A percentile compares a stretch with the other conserved stretches of the same genome.
phyloP scores from a whole-genome alignment of 2,113 vertebrate genomes.

The Paedocypris sp. region DNA sequence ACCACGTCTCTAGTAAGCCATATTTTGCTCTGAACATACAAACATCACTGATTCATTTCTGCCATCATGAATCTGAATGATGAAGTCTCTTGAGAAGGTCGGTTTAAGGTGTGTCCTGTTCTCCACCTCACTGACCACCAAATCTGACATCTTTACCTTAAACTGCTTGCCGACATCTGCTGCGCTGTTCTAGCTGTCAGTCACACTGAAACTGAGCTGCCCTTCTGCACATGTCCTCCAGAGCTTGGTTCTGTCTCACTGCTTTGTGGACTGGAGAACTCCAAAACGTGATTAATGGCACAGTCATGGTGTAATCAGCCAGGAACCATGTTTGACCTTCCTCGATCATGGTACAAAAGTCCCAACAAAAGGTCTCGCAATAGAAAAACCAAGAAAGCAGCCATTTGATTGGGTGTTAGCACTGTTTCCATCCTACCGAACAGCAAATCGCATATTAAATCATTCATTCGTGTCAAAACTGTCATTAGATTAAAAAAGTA shows the following conservation, averaged over 20 bases:
- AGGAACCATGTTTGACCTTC: constrained; percentile 24
- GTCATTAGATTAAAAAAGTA: too few species aligned
- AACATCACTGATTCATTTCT: too few species aligned
- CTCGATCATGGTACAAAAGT: constrained; percentile 4
- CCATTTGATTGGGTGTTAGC: neutral
- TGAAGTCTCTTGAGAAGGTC: too few species aligned
- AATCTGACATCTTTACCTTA: neutral
- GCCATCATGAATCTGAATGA: too few species aligned
- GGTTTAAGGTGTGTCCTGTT: too few species aligned
- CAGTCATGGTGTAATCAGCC: constrained; percentile 20
- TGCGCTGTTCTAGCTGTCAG: constrained; percentile 18
- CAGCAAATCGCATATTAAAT: too few species aligned
- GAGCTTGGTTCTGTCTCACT: constrained; percentile 19
- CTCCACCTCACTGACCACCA: too few species aligned
- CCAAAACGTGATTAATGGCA: constrained; percentile 27
- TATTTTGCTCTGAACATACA: too few species aligned
- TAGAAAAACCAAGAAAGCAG: neutral
- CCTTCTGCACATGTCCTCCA: constrained; percentile 3
- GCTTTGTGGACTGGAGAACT: constrained; percentile 15
- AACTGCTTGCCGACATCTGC: constrained; percentile 7
- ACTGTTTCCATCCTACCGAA: too few species aligned
- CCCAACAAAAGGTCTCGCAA: constrained; percentile 15
- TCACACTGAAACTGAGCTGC: neutral
- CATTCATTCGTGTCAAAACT: too few species aligned
- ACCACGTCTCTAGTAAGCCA: too few species aligned